Base-by-base conservation (phyloP, 1,140 invertebrate genomes). In the Eriocheir sinensis region DNA sequence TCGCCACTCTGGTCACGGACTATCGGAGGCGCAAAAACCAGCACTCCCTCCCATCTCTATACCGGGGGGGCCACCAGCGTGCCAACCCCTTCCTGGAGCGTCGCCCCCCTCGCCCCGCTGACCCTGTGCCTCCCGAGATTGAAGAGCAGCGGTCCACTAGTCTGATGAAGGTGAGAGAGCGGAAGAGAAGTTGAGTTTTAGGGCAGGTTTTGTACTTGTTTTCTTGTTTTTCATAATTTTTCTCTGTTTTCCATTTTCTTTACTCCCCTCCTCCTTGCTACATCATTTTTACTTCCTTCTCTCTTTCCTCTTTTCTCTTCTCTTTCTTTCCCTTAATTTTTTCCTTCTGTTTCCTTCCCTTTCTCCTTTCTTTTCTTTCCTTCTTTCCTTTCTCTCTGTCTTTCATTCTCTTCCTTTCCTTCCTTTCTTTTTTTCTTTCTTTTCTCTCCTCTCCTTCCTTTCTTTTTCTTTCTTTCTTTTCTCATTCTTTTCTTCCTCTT, bases 131-230 rank as follows among this genome's bases (percentile, higher is more conserved):
- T 9, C 98, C 98, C 6, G 98, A 98, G 96, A 98, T 98, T 38
- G 98, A 98, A 96, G 97, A 98, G 95, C 98, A 98, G 96, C 97
- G 98, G 95, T 97, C 97, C 91, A 97, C 97, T 32, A 98, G 98
- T 93, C 98, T 98, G 83, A 98, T 98, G 92, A 99, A 98, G 97
- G 98, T 98, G 96, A 97, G 96, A 93, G 91, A 40, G 44, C 12
- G 1, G 9, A 53, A 0, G 48, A 21, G 12, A 21, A 17, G 9
- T 17, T 53, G 48, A 21, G 2, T 53, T 1, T 17, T 48, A 15
- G 44, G 44, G 44, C 4, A 6, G 44, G 4, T 48, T 48, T 6
- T 48, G 15, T 48, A 15, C 30, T 9, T 34, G 12, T 85, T 85
- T 85, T 27, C 30, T 30, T 85, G 2, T 34, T 40, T 85, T 85